Evolutionary conservation across 2,797 vertebrate species (phyloP), one percentile per base, ranked within the genome.

Genomic region (Dromococcyx pavoninus): DNA sequence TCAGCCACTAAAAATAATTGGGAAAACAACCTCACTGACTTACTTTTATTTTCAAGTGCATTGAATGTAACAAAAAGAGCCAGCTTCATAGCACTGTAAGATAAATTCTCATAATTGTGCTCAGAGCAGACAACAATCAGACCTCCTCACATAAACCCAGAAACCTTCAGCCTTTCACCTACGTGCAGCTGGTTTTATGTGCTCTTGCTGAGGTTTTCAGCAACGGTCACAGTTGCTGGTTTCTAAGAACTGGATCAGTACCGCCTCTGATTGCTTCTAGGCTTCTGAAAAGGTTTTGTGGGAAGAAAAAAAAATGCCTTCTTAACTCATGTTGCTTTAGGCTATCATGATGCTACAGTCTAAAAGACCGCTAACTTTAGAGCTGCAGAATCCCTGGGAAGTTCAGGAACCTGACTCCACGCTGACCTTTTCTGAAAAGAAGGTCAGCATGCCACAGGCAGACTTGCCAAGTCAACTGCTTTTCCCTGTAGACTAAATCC

Each of bases 401-500:
- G 76, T 91, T 93, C 58, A 81, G 89, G 79, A 93, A 86, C 82
- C 79, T 92, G 92, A 88, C 83, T 94, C 83, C 4, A 0, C 0
- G 0, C 41, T 93, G 89, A 91, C 91, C 94, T 96, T 95, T 90
- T 81, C 85, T 88, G 86, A 96, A 89, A 91, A 84, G 94, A 93
- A 93, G 91, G 92, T 92, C 85, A 92, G 73, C 3, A 4, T 90
- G 79, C 87, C 73, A 67, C 37, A 76, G 67, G 28, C 76, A 88
- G 73, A 71, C 86, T 91, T 96, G 96, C 94, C 89, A 91, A 93
- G 85, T 88, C 91, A 90, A 86, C 86, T 95, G 79, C 82, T 91
- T 94, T 95, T 94, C 89, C 57, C 79, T 86, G 70, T 17, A 57
- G 89, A 74, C 82, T 50, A 51, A 81, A 86, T 85, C 87, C 93